A percentile compares a stretch with the other conserved stretches of the same genome.
phyloP scores from a whole-genome alignment of 1,140 invertebrate genomes.

The Octopus bimaculoides region DNA sequence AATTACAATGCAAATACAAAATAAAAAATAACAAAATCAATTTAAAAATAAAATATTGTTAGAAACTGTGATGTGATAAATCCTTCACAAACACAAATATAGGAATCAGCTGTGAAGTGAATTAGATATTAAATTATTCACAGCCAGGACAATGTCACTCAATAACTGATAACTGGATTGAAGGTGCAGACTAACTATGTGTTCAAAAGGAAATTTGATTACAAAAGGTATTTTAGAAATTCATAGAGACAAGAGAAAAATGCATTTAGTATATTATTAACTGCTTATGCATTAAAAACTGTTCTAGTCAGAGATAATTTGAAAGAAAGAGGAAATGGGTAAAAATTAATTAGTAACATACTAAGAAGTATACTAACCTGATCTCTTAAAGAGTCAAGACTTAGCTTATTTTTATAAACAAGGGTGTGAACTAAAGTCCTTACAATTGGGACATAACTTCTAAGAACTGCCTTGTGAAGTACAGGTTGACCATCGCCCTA shows the following conservation, averaged over 20 bases:
- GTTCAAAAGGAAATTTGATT: neutral
- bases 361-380: constrained; percentile 25
- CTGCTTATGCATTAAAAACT: neutral
- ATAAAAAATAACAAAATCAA: neutral
- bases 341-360: too few relatives aligned
- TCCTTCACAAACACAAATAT: too few relatives aligned
- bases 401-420: constrained; percentile 27
- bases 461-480: constrained; percentile 39
- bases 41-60: too few relatives aligned
- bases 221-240: neutral
- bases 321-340: too few relatives aligned
- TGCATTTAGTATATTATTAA: neutral
- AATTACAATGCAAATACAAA: neutral
- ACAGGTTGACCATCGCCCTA: constrained; percentile 40
- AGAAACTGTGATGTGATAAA: too few relatives aligned
- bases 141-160: too few relatives aligned
- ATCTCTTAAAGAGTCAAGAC: constrained; percentile 40
- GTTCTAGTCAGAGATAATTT: too few relatives aligned
- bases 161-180: too few relatives aligned
- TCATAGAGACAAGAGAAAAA: neutral
- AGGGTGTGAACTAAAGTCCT: constrained; percentile 32
- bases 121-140: too few relatives aligned
- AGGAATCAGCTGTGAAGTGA: too few relatives aligned
- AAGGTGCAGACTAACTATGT: too few relatives aligned
- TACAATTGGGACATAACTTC: constrained; percentile 27